Evolutionary conservation across 2,113 vertebrate genomes (phyloP).

Genomic region (Saguinus midas): DNA sequence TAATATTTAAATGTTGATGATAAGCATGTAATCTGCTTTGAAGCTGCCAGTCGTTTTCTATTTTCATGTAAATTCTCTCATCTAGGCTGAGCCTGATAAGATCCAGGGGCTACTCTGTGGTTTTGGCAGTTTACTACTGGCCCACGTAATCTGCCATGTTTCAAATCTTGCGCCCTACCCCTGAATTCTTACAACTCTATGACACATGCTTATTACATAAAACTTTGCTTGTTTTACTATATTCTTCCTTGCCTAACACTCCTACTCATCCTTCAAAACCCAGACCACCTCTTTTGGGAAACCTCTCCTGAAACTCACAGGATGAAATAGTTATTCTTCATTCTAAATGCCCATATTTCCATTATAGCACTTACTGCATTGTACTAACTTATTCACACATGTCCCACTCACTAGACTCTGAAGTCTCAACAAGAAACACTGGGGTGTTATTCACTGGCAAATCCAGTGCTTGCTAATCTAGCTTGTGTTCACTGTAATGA

Average conservation of each 20-base stretch:
- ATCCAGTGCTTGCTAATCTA: neutral
- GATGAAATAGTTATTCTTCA: neutral
- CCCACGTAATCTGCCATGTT: no score
- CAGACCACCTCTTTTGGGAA: neutral
- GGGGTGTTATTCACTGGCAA: neutral
- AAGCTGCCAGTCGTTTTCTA: no score
- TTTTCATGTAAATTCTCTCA: no score
- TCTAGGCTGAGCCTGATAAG: no score
- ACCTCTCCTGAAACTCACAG: neutral
- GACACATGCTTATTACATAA: neutral
- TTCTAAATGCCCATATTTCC: neutral
- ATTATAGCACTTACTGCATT: no score
- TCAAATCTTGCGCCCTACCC: no score
- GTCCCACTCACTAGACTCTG: neutral
- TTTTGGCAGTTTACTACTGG: no score
- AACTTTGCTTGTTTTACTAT: neutral
- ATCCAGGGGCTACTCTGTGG: no score
- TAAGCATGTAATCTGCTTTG: no score
- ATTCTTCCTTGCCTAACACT: neutral
- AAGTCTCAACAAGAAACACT: neutral
- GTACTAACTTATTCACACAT: neutral
- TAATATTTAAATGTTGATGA: no score
- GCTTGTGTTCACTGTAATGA: neutral
- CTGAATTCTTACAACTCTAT: neutral
- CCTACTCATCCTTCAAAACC: neutral